These are phyloP conservation scores for Euura saliciscinereae DNA, from an alignment of 1,140 invertebrate genomes.

Conservation along the genomic window DNA sequence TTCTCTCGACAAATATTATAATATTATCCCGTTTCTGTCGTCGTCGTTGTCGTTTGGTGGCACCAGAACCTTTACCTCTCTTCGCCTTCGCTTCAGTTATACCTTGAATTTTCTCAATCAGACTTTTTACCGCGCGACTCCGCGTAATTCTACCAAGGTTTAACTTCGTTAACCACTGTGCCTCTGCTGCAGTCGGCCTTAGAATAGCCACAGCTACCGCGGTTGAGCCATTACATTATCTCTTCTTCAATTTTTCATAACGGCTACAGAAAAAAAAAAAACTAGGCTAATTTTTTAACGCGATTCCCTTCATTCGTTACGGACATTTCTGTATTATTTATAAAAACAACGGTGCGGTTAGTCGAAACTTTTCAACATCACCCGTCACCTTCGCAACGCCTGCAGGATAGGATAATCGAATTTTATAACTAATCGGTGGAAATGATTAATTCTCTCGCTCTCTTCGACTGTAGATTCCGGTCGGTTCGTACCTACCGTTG, in stretches of 20 bases:
- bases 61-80: constrained; percentile 32
- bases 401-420: constrained; percentile 41
- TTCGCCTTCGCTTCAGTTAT: not conserved
- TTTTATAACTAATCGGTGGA: constrained; percentile 57
- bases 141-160: not conserved
- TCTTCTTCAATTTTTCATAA: constrained; percentile 11
- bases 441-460: constrained; percentile 56
- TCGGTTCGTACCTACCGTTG: constrained; percentile 28
- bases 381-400: too few relatives aligned
- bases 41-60: constrained; percentile 13
- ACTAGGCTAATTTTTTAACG: not conserved
- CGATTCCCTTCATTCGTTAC: too few relatives aligned
- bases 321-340: too few relatives aligned
- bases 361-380: too few relatives aligned
- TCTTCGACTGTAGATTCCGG: not conserved
- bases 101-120: constrained; percentile 9
- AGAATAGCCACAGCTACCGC: too few relatives aligned
- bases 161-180: not conserved
- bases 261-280: not conserved
- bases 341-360: too few relatives aligned
- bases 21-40: constrained; percentile 56
- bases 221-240: not conserved
- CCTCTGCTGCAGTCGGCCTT: not conserved
- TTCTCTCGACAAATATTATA: constrained; percentile 49
- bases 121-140: not conserved